These are phyloP conservation scores for Frankliniella fusca DNA, from an alignment of 2,888 invertebrate species.

Conservation along the genomic window DNA sequence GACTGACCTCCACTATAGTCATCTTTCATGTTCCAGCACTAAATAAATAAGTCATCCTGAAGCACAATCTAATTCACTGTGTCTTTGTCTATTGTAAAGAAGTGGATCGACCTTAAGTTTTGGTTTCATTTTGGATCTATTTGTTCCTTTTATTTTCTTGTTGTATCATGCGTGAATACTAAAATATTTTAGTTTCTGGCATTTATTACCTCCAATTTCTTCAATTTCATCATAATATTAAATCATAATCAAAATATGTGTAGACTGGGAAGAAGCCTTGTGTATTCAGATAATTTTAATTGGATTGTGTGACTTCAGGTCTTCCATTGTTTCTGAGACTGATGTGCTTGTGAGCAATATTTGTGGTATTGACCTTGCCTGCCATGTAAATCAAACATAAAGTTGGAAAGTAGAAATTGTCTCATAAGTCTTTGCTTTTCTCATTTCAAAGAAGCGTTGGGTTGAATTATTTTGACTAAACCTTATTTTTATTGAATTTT, in stretches of 20 bases:
- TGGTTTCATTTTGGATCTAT: background rate
- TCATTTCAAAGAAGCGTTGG: too few relatives aligned
- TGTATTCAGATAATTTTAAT: background rate
- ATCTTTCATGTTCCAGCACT: too few relatives aligned
- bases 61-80: too few relatives aligned
- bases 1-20: too few relatives aligned
- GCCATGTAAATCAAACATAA: slow-evolving; percentile 3
- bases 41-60: too few relatives aligned
- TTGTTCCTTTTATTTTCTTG: background rate
- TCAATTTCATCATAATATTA: slow-evolving; percentile 9
- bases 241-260: slow-evolving; percentile 16
- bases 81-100: too few relatives aligned
- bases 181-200: too few relatives aligned
- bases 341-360: slow-evolving; percentile 11
- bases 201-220: background rate
- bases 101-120: too few relatives aligned
- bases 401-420: background rate
- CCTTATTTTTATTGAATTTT: background rate
- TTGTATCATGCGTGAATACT: too few relatives aligned
- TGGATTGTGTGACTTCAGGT: slow-evolving; percentile 26
- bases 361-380: slow-evolving; percentile 6
- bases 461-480: background rate
- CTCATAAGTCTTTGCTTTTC: too few relatives aligned
- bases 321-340: slow-evolving; percentile 20
- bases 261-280: slow-evolving; percentile 19